A percentile compares a stretch with the other conserved stretches of the same genome.
These are phyloP conservation scores for Trypoxylus dichotomus DNA, from an alignment of 1,140 invertebrate genomes.

Conservation along the genomic window DNA sequence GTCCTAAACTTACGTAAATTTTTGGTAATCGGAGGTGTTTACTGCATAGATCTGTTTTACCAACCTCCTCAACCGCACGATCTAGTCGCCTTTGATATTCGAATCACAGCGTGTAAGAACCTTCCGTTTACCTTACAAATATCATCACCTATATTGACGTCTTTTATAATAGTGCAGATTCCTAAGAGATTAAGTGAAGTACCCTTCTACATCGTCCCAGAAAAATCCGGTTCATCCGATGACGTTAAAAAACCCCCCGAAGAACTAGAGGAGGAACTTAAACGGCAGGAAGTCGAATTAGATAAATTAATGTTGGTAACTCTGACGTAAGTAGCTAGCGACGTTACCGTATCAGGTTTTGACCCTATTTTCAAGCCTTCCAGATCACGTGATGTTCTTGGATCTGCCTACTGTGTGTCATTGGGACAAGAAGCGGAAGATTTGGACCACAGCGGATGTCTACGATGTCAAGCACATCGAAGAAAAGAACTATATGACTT, in stretches of 20 bases:
- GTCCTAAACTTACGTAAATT: constrained; percentile 70
- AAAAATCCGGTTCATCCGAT: constrained; percentile 51
- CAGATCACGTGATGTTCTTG: constrained; percentile 77
- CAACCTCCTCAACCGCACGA: constrained; percentile 67
- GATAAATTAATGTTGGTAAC: constrained; percentile 71
- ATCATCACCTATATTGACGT: background rate
- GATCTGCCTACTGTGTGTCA: constrained; percentile 79
- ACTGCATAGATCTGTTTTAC: constrained; percentile 64
- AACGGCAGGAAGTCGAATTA: constrained; percentile 70
- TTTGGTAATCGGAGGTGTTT: constrained; percentile 66
- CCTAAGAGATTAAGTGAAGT: constrained; percentile 68
- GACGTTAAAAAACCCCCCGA: constrained; percentile 68
- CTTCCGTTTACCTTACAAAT: background rate
- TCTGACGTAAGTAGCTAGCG: constrained; percentile 62
- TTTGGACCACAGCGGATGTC: constrained; percentile 76
- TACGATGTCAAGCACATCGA: constrained; percentile 84
- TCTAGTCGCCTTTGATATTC: constrained; percentile 52
- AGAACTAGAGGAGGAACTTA: constrained; percentile 78
- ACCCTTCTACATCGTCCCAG: constrained; percentile 64
- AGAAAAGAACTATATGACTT: constrained; percentile 74
- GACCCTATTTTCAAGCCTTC: constrained; percentile 43
- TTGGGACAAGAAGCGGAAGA: constrained; percentile 64
- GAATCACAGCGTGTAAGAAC: constrained; percentile 55
- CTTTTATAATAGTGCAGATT: constrained; percentile 60
- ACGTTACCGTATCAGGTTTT: background rate